A percentile compares a stretch with the other conserved stretches of the same genome.
Evolutionary conservation across 2,113 vertebrate genomes (phyloP).

Genomic region (Plectropomus leopardus): DNA sequence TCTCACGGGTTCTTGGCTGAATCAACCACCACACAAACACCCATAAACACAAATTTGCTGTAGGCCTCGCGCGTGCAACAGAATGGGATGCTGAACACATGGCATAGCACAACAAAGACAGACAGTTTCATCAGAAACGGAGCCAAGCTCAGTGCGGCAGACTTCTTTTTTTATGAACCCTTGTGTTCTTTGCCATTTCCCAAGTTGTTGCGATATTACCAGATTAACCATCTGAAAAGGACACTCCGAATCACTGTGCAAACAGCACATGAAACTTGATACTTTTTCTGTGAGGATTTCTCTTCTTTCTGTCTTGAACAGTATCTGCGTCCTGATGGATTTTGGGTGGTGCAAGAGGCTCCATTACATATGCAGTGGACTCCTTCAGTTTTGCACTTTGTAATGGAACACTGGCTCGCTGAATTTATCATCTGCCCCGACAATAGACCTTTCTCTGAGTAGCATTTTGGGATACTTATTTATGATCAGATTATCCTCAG

Average conservation of each 20-base stretch:
- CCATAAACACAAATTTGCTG: constrained; percentile 58
- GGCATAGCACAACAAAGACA: constrained; percentile 63
- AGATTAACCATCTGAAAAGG: constrained; percentile 48
- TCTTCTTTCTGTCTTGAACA: neutral
- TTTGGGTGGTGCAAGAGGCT: neutral
- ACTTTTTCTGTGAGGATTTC: neutral
- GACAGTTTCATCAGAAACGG: constrained; percentile 59
- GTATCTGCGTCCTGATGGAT: constrained; percentile 30
- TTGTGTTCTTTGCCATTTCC: constrained; percentile 33
- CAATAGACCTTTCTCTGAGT: neutral
- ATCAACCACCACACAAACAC: constrained; percentile 39
- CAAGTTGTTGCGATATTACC: constrained; percentile 33
- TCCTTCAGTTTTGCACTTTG: constrained; percentile 8
- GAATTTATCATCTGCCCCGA: neutral
- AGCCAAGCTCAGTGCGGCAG: constrained; percentile 50
- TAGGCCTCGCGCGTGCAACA: constrained; percentile 37
- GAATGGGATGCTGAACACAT: constrained; percentile 60
- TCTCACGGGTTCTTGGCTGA: constrained; percentile 35
- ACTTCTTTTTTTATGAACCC: constrained; percentile 19
- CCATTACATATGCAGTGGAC: constrained; percentile 11
- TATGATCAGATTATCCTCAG: neutral
- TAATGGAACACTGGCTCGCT: constrained; percentile 7
- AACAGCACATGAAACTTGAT: neutral
- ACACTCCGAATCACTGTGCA: constrained; percentile 17
- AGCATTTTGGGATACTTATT: constrained; percentile 10